These are phyloP conservation scores for Danio kyathit DNA, from an alignment of 2,797 vertebrate genomes.

Conservation along the genomic window DNA sequence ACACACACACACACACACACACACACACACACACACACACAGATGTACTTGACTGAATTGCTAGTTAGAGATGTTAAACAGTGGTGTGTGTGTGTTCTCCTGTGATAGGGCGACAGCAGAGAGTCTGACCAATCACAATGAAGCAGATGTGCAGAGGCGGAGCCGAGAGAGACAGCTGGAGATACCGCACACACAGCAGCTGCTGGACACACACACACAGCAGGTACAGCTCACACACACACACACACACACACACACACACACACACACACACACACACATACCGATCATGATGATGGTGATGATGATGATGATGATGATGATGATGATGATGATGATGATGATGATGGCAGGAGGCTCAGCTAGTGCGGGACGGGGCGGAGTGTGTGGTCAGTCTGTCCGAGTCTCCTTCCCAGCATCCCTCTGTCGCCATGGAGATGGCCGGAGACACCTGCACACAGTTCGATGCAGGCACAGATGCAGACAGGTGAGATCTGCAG, in stretches of 20 bases:
- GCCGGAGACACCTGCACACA: slow-evolving; percentile 70
- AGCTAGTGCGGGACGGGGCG: slow-evolving; percentile 85
- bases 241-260: background rate
- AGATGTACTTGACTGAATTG: too few species aligned
- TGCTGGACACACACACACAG: slow-evolving; percentile 89
- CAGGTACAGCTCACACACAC: slow-evolving; percentile 76
- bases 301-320: background rate
- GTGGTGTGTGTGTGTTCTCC: too few species aligned
- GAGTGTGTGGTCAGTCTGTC: slow-evolving; percentile 81
- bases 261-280: background rate
- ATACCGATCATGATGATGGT: too few species aligned
- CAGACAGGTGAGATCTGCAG: slow-evolving; percentile 80
- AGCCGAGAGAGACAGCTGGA: slow-evolving; percentile 89
- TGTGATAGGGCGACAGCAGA: slow-evolving; percentile 84
- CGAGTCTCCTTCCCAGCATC: slow-evolving; percentile 83
- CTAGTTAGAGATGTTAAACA: too few species aligned
- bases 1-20: too few species aligned
- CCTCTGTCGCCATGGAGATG: slow-evolving; percentile 79
- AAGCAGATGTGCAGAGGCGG: slow-evolving; percentile 84
- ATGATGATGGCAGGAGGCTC: slow-evolving; percentile 82
- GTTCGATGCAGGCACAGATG: slow-evolving; percentile 72
- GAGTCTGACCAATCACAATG: slow-evolving; percentile 87
- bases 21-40: background rate
- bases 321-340: background rate
- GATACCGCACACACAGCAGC: slow-evolving; percentile 87